Evolutionary conservation across 1,140 invertebrate genomes (phyloP), one percentile per base, ranked within the genome.

Genomic region (Pseudomyrmex gracilis): DNA sequence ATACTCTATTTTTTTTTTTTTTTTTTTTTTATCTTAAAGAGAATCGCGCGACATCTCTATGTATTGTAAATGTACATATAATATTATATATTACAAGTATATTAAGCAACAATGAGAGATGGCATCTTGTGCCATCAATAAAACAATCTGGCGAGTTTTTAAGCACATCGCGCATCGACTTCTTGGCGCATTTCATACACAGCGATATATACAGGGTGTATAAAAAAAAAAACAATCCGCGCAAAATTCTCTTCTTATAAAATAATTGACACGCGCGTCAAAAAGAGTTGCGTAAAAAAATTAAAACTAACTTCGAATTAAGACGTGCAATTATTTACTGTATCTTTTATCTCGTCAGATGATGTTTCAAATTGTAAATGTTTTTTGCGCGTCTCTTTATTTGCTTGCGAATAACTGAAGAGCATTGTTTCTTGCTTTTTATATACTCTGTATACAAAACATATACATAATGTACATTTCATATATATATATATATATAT

Each of bases 71-170:
- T 64, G 51, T 34, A 34, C 34, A 43, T 43, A 43, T 43, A 58
- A 64, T 64, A 34, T 34, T 22, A 15, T 22, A 61, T 49, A 34
- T 60, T 61, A 61, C n/a, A 61, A 47, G 47, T 34, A 66, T 17
- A 22, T 15, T 24, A 22, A 45, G 64, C 43, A 20, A 70, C 45
- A 58, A 34, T 70, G 53, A 34, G 5, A 34, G 34, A 24, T 10
- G 34, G 34, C 12, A 66, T 34, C 58, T 80, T 17, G 17, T 34
- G 34, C 7, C 34, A 5, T 7, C 34, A 34, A 34, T 43, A 55
- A 17, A 60, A 58, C 0, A 5, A 80, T 84, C 74, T 49, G 58
- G 82, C 64, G 83, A 67, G 67, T 87, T 84, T 87, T 87, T 84
- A 87, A 87, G 73, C 43, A 24, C 1, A 73, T 67, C 70, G 7